Evolutionary conservation across 2,113 vertebrate species (phyloP).

Genomic region (Micromys minutus): DNA sequence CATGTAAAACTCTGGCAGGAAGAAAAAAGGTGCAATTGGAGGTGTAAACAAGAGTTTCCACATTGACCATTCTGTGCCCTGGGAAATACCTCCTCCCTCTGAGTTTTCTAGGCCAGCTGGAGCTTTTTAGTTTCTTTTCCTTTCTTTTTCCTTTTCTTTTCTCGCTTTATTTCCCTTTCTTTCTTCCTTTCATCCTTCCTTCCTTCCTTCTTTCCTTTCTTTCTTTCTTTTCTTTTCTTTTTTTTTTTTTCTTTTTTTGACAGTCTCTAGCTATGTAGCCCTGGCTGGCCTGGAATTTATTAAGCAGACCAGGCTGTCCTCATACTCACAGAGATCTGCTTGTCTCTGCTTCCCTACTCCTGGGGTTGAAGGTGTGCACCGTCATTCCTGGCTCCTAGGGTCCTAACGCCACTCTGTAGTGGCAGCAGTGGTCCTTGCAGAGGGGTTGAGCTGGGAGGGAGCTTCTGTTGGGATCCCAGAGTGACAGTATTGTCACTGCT

Average conservation of each 20-base stretch:
- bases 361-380: too few relatives aligned
- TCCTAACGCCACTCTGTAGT: background rate
- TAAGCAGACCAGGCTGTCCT: background rate
- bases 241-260: background rate
- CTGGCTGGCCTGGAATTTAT: background rate
- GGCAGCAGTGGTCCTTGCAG: background rate
- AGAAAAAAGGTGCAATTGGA: background rate
- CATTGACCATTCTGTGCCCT: fast-evolving
- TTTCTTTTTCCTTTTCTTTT: too few relatives aligned
- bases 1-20: background rate
- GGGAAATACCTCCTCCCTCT: background rate
- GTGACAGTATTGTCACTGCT: background rate
- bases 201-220: background rate
- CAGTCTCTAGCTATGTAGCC: background rate
- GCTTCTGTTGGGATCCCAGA: background rate
- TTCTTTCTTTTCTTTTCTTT: background rate
- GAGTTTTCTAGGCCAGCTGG: background rate
- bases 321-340: background rate
- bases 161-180: too few relatives aligned
- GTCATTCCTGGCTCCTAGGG: background rate
- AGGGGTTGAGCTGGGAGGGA: background rate
- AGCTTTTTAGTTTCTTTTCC: background rate
- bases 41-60: too few relatives aligned
- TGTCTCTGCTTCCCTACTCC: background rate
- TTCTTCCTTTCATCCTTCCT: too few relatives aligned